These are phyloP conservation scores for Carlito syrichta DNA, from an alignment of 2,113 vertebrate genomes.

Conservation along the genomic window DNA sequence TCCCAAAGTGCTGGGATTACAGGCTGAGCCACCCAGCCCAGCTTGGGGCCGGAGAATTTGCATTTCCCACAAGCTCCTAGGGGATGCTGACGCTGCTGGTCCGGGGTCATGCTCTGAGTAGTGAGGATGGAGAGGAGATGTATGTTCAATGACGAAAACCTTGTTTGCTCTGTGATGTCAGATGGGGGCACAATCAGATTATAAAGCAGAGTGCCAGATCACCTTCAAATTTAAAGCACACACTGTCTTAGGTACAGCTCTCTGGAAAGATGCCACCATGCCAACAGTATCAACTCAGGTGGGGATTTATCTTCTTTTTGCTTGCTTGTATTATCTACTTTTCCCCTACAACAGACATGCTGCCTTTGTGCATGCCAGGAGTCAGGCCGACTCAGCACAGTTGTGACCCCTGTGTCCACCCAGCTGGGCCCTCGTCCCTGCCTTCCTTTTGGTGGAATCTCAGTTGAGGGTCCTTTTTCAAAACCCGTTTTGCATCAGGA, in stretches of 20 bases:
- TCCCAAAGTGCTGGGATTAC: no score
- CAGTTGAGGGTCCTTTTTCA: not conserved
- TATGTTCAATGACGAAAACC: not conserved
- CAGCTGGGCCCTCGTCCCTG: not conserved
- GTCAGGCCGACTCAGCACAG: not conserved
- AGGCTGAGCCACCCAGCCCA: no score
- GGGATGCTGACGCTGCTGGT: not conserved
- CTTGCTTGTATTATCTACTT: not conserved
- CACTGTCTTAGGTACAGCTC: not conserved
- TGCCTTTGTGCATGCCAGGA: not conserved
- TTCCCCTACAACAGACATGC: not conserved
- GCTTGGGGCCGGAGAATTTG: not conserved
- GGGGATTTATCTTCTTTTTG: not conserved
- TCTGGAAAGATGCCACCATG: not conserved
- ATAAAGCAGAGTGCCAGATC: not conserved
- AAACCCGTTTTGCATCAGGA: not conserved
- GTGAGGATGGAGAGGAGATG: not conserved
- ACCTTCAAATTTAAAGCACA: not conserved
- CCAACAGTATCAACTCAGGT: not conserved
- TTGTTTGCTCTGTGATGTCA: not conserved
- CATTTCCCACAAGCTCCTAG: not conserved
- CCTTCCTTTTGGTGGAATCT: not conserved
- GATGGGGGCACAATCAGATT: not conserved
- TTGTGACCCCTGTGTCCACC: accelerated
- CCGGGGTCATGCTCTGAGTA: not conserved